Evolutionary conservation across 2,797 vertebrate species (phyloP), one percentile per base, ranked within the genome.

Genomic region (Apogon talboti): DNA sequence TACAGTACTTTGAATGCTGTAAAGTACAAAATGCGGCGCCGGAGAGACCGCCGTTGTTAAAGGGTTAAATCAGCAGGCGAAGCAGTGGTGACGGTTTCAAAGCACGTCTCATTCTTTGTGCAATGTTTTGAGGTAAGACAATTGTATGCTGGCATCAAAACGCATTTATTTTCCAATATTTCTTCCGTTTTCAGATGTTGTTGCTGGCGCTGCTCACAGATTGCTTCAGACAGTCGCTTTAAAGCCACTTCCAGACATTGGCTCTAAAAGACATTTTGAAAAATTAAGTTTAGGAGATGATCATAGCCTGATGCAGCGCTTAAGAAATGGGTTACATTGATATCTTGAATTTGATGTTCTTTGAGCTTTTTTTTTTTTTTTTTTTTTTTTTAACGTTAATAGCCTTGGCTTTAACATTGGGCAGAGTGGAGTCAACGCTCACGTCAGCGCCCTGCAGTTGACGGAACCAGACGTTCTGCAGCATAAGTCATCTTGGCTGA

Each of bases 361-460:
- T 45, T n/a, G n/a, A n/a, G n/a, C n/a, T n/a, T n/a, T n/a, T n/a
- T n/a, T n/a, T n/a, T n/a, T n/a, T n/a, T n/a, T n/a, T n/a, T n/a
- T n/a, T n/a, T n/a, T n/a, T n/a, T 56, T 74, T 56, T 66, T 53
- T 38, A 72, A 66, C 74, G 52, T 66, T 52, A 57, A 80, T 33
- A 69, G 45, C 40, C 35, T 63, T 40, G 42, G 48, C 21, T 68
- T 74, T 74, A 73, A 13, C 50, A 57, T 18, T 35, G 21, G 2
- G 45, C 24, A 24, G 18, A 43, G 15, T 24, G 35, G 28, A 30
- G 9, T 28, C n/a, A n/a, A n/a, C n/a, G n/a, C n/a, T n/a, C 64
- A 56, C 68, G 68, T 67, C 49, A 61, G 51, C 67, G 74, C 16
- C 66, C 24, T 52, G 33, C 53, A 48, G 58, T 79, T 85, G 71